Evolutionary conservation across 1,140 invertebrate genomes (phyloP).

Genomic region (Lordiphosa stackelbergi): DNA sequence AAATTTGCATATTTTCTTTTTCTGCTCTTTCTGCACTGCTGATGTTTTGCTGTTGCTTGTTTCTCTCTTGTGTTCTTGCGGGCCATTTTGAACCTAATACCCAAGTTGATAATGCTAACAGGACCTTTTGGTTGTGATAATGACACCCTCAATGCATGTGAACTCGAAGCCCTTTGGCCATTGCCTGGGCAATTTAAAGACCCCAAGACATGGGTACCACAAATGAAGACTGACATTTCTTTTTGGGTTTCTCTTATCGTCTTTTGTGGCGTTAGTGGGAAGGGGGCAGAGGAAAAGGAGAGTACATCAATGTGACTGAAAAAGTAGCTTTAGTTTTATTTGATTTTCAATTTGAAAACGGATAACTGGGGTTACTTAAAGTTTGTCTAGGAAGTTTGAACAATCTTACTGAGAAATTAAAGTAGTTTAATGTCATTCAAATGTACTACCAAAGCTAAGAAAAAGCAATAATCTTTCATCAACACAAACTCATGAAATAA

Average conservation of each 20-base stretch:
- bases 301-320: not conserved
- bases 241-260: not conserved
- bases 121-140: constrained; percentile 43
- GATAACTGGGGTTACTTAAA: no score
- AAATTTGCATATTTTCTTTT: constrained; percentile 57
- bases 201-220: constrained; percentile 19
- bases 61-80: constrained; percentile 14
- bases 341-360: not conserved
- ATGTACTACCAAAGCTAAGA: no score
- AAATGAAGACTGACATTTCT: constrained; percentile 25
- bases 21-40: not conserved
- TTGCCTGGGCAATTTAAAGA: not conserved
- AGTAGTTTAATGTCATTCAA: no score
- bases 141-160: constrained; percentile 35
- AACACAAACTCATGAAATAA: no score
- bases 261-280: not conserved
- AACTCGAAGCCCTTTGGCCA: constrained; percentile 27
- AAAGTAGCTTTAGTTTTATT: not conserved
- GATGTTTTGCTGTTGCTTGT: constrained; percentile 15
- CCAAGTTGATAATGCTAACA: constrained; percentile 38
- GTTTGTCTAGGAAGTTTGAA: no score
- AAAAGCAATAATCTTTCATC: no score
- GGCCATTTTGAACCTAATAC: constrained; percentile 20
- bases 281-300: no score
- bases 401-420: no score